phyloP scores from a whole-genome alignment of 2,113 vertebrate species.

The Eulacestoma nigropectus region DNA sequence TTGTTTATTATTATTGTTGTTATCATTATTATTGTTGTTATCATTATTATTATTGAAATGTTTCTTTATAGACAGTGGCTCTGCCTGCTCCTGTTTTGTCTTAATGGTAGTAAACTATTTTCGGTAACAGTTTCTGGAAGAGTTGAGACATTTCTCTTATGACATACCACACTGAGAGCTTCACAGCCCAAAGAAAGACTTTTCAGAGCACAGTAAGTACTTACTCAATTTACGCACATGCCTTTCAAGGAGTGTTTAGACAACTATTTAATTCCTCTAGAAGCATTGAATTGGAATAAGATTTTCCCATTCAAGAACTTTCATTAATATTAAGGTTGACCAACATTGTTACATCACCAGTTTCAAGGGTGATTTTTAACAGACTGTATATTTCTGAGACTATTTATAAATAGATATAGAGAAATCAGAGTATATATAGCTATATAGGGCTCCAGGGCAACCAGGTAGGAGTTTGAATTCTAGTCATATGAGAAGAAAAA shows the following conservation, averaged over 20 bases:
- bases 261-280: neutral
- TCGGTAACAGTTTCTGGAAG: neutral
- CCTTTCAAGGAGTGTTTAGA: neutral
- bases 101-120: neutral
- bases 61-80: neutral
- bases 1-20: neutral
- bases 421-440: neutral
- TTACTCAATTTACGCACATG: neutral
- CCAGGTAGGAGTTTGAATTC: neutral
- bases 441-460: neutral
- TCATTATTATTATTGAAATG: neutral
- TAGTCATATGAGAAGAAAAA: neutral
- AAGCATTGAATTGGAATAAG: neutral
- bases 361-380: neutral
- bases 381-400: neutral
- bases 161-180: neutral
- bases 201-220: neutral
- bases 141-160: neutral
- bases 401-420: neutral
- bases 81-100: neutral
- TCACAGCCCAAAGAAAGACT: neutral
- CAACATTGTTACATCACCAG: neutral
- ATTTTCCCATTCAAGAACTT: neutral
- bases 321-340: neutral
- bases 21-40: fast-evolving